Conservation (phyloP, 2,797 vertebrate species). For the Babyrousa celebensis region DNA sequence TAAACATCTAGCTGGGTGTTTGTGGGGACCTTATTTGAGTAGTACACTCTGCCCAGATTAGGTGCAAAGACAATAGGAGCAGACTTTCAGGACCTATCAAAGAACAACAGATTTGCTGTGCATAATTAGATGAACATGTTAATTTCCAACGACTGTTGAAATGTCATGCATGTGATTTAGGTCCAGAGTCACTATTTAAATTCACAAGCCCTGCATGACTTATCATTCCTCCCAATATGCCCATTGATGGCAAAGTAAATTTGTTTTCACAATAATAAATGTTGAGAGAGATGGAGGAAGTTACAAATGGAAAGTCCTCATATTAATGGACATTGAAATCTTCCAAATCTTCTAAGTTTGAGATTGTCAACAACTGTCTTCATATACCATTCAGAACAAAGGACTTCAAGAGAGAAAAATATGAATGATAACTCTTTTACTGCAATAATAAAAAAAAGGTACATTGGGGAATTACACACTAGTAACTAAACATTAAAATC, state of each 20-base stretch:
- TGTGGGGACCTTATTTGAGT: background rate
- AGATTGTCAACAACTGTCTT: background rate
- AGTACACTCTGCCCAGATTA: too few species aligned
- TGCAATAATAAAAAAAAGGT: background rate
- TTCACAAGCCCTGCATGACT: background rate
- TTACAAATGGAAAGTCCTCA: background rate
- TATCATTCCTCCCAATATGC: background rate
- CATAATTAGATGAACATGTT: background rate
- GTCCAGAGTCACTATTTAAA: constrained; percentile 9
- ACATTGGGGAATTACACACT: background rate
- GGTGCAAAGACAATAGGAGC: background rate
- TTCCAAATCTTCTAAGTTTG: constrained; percentile 3
- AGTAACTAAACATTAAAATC: constrained; percentile 7
- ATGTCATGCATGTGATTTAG: constrained; percentile 1
- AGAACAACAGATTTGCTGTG: background rate
- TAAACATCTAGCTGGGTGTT: background rate
- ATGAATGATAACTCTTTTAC: background rate
- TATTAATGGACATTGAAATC: background rate
- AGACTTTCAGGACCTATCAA: background rate
- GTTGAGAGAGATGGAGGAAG: background rate
- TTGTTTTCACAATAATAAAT: background rate
- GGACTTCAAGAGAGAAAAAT: background rate
- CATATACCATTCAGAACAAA: background rate
- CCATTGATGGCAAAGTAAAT: background rate
- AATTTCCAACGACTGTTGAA: background rate